Percentiles rank a stretch among this genome's conserved stretches.
Conservation (phyloP, 2,113 vertebrate species). For the Aepyceros melampus region DNA sequence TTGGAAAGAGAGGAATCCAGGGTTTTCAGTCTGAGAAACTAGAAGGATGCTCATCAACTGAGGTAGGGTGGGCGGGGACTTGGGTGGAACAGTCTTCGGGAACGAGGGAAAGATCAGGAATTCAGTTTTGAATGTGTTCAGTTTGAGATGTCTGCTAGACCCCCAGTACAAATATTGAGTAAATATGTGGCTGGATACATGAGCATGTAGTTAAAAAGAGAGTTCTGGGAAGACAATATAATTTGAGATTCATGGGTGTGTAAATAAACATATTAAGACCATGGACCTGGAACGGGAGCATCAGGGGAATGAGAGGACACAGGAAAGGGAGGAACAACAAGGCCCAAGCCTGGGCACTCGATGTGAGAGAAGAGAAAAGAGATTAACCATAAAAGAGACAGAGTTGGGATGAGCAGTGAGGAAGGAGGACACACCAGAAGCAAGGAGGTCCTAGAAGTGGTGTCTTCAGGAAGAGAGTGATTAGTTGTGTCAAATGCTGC, state of each 20-base stretch:
- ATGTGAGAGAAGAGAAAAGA: not conserved
- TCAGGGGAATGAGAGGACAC: not conserved
- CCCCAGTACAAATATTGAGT: not conserved
- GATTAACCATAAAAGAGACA: not conserved
- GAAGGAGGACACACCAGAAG: not conserved
- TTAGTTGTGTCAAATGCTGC: too few relatives aligned
- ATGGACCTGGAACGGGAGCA: not conserved
- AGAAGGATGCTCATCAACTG: not conserved
- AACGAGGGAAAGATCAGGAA: not conserved
- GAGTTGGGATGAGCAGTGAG: not conserved
- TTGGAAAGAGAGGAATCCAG: not conserved
- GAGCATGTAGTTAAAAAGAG: not conserved
- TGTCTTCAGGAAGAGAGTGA: not conserved
- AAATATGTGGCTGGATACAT: not conserved
- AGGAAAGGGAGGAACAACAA: not conserved
- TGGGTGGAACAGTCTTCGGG: not conserved
- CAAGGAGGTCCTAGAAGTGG: not conserved
- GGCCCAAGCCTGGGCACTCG: not conserved
- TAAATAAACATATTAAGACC: not conserved
- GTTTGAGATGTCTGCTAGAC: not conserved
- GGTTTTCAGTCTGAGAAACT: not conserved
- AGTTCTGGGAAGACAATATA: not conserved
- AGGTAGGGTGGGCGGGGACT: not conserved
- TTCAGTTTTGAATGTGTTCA: not conserved
- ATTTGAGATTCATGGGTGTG: not conserved